Evolutionary conservation across 2,113 vertebrate genomes (phyloP).

Genomic region (Pogona vitticeps): DNA sequence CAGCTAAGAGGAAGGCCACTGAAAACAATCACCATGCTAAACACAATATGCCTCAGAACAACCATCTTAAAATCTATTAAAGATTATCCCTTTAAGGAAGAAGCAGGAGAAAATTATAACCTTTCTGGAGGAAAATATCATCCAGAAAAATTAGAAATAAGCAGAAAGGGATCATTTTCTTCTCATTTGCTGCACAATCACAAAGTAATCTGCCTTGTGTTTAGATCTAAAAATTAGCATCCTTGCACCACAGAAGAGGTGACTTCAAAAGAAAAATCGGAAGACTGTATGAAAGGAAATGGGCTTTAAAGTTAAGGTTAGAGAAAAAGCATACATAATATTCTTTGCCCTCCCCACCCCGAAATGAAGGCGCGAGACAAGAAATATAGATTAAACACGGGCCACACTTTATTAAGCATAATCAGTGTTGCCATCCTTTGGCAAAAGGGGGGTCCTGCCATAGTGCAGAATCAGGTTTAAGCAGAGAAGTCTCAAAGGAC

Average conservation of each 20-base stretch:
- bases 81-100: constrained; percentile 53
- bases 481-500: too few species aligned
- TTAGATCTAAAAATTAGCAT: constrained; percentile 62
- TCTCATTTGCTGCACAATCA: constrained; percentile 62
- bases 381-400: too few species aligned
- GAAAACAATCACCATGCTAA: constrained; percentile 24
- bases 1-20: constrained; percentile 3
- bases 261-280: neutral
- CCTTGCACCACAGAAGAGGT: neutral
- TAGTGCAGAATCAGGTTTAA: too few species aligned
- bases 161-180: constrained; percentile 45
- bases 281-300: neutral
- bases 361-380: too few species aligned
- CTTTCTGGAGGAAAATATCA: constrained; percentile 39
- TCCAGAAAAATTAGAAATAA: constrained; percentile 4
- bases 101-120: constrained; percentile 51
- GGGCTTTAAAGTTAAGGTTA: neutral
- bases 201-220: constrained; percentile 48
- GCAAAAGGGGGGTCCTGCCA: too few species aligned
- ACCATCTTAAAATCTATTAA: constrained; percentile 49
- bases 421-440: too few species aligned
- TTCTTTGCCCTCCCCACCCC: too few species aligned
- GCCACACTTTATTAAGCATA: too few species aligned
- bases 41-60: constrained; percentile 3
- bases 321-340: neutral